Conservation (phyloP, 2,113 vertebrate species). For the Platysternon megacephalum region DNA sequence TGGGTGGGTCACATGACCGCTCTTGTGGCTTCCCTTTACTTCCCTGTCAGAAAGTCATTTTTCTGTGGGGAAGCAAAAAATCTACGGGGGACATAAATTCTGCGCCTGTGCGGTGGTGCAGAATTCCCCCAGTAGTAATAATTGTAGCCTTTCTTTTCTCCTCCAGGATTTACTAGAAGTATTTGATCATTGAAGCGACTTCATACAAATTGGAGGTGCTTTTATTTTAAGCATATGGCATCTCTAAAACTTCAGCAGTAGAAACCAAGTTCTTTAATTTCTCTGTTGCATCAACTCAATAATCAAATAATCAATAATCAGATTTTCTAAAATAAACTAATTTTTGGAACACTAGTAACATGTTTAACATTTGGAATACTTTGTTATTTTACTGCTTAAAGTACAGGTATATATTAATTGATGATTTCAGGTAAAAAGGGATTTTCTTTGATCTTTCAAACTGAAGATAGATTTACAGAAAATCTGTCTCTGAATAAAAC, state of each 20-base stretch:
- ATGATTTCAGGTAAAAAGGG: not conserved
- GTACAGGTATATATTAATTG: not conserved
- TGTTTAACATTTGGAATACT: not conserved
- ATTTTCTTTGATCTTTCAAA: conserved; percentile 15
- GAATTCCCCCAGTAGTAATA: no score
- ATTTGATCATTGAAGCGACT: not conserved
- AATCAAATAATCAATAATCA: not conserved
- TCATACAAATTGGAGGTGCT: not conserved
- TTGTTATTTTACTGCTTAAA: not conserved
- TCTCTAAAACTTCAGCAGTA: not conserved
- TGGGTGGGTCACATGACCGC: no score
- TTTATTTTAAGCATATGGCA: not conserved
- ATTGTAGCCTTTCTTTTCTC: not conserved
- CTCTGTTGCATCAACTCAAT: not conserved
- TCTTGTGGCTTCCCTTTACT: no score
- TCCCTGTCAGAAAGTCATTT: no score
- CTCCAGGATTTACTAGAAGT: not conserved
- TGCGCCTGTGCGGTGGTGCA: no score
- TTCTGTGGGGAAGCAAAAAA: no score
- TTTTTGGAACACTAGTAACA: not conserved
- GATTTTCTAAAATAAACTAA: not conserved
- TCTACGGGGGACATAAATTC: no score
- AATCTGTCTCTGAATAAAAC: not conserved
- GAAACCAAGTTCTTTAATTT: not conserved
- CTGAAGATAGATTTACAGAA: rapidly evolving